A percentile compares a stretch with the other conserved stretches of the same genome.
These are phyloP conservation scores for Orgyia antiqua DNA, from an alignment of 2,888 invertebrate genomes.

Conservation along the genomic window DNA sequence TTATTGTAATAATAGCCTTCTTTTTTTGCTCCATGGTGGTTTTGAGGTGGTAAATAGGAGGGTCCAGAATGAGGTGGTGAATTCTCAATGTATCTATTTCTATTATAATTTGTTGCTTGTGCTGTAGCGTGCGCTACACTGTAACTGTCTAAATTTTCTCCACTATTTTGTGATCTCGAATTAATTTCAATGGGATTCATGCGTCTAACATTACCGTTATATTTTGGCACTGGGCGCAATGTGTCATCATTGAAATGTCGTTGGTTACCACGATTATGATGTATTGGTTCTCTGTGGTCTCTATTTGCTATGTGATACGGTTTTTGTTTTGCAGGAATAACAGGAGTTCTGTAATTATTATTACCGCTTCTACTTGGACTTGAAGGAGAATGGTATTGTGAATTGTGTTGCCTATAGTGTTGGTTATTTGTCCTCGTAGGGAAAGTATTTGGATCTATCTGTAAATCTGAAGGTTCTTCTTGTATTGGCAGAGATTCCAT, in stretches of 20 bases:
- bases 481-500: no score
- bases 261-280: no score
- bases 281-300: neutral
- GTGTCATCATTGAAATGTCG: neutral
- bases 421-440: slow-evolving; percentile 3
- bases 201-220: slow-evolving; percentile 2
- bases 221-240: slow-evolving; percentile 4
- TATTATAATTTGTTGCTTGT: neutral
- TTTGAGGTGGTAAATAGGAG: neutral
- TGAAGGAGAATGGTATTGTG: slow-evolving; percentile 1
- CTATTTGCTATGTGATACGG: slow-evolving; percentile 1
- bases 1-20: neutral
- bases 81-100: slow-evolving; percentile 1
- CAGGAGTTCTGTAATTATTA: slow-evolving; percentile 1
- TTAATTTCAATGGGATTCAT: neutral
- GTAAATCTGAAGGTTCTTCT: no score
- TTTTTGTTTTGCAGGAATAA: slow-evolving; percentile 7
- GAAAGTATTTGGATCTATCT: no score
- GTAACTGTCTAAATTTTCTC: slow-evolving; percentile 3
- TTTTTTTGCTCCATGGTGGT: neutral
- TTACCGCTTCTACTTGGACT: neutral
- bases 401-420: slow-evolving; percentile 8
- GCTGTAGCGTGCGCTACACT: neutral
- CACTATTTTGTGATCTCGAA: neutral
- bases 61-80: neutral